These are phyloP conservation scores for Diadegma fenestrale DNA, from an alignment of 2,888 invertebrate genomes.

Conservation along the genomic window DNA sequence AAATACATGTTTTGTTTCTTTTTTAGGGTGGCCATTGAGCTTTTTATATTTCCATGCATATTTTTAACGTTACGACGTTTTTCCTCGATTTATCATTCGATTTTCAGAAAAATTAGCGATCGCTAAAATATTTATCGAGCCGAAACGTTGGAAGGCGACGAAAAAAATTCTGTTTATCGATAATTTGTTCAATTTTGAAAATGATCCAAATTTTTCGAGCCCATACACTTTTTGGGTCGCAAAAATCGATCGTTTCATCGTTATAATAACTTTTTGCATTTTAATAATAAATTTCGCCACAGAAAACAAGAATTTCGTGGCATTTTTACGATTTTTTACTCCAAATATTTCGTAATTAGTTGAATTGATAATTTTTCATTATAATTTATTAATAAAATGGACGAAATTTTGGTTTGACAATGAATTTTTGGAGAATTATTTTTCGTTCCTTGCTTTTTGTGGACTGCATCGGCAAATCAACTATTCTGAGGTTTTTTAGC, in stretches of 20 bases:
- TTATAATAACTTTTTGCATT: no score
- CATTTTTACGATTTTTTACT: not conserved
- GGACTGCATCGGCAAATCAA: not conserved
- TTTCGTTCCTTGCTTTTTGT: not conserved
- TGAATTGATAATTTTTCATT: not conserved
- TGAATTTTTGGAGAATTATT: slow-evolving; percentile 1
- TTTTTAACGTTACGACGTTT: not conserved
- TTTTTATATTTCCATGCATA: not conserved
- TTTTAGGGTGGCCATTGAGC: not conserved
- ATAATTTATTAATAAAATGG: not conserved
- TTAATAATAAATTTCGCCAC: no score
- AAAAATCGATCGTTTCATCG: no score
- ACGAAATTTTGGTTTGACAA: not conserved
- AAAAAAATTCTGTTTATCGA: no score
- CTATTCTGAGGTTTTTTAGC: slow-evolving; percentile 48
- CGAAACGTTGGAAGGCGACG: no score
- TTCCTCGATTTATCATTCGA: not conserved
- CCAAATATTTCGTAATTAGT: not conserved
- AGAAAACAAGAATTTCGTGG: not conserved
- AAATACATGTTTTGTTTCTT: not conserved
- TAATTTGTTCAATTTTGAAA: no score
- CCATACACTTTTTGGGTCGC: no score
- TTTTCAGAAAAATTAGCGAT: not conserved
- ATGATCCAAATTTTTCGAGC: no score
- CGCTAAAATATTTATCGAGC: no score